Percentiles rank a stretch among this genome's conserved stretches.
phyloP scores from a whole-genome alignment of 2,797 vertebrate species.

The Characodon lateralis region DNA sequence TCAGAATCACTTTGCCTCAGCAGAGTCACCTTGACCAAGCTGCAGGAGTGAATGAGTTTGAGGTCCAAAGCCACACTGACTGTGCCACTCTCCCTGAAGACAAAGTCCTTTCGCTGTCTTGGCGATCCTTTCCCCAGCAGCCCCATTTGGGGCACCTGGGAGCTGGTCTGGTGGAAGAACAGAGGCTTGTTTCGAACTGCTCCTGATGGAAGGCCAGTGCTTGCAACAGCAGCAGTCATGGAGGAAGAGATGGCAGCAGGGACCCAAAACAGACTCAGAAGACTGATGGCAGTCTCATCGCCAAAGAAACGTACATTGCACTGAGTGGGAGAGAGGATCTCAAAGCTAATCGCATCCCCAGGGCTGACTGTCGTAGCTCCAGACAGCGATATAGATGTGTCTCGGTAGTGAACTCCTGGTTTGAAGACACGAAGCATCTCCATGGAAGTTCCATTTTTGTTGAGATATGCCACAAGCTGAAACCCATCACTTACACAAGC shows the following conservation, averaged over 20 bases:
- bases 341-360: conserved; percentile 85
- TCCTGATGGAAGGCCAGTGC: conserved; percentile 80
- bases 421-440: conserved; percentile 85
- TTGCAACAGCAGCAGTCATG: conserved; percentile 82
- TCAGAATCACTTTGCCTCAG: conserved; percentile 59
- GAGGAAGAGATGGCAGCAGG: conserved; percentile 84
- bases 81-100: conserved; percentile 85
- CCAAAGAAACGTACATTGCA: conserved; percentile 88
- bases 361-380: conserved; percentile 76
- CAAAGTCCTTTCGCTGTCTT: conserved; percentile 80
- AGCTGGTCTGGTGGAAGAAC: conserved; percentile 82
- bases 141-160: conserved; percentile 79
- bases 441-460: conserved; percentile 81
- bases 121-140: conserved; percentile 74
- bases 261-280: conserved; percentile 88
- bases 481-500: conserved; percentile 85
- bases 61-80: conserved; percentile 85
- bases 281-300: conserved; percentile 85
- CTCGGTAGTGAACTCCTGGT: conserved; percentile 88
- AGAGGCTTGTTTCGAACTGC: conserved; percentile 89
- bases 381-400: conserved; percentile 86
- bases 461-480: conserved; percentile 84
- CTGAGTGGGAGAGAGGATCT: conserved; percentile 86
- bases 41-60: conserved; percentile 91
- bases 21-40: conserved; percentile 84